These are phyloP conservation scores for Celastrina argiolus DNA, from an alignment of 2,888 invertebrate genomes.

Conservation along the genomic window DNA sequence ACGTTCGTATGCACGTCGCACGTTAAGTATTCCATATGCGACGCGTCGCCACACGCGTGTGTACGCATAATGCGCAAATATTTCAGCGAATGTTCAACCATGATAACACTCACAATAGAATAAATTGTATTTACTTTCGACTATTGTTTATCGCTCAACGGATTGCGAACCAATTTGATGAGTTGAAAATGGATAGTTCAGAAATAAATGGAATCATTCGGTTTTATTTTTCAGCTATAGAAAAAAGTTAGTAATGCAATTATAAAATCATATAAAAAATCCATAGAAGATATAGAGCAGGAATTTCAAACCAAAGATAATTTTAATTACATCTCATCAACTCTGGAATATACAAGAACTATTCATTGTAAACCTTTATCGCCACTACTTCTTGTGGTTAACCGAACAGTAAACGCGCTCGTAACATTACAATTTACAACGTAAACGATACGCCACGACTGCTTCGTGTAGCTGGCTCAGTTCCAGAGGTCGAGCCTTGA, in stretches of 20 bases:
- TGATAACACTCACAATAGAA: conserved; percentile 24
- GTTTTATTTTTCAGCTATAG: neutral
- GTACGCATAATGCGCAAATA: conserved; percentile 54
- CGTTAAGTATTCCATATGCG: conserved; percentile 43
- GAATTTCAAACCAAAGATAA: too few species aligned
- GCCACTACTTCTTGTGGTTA: neutral
- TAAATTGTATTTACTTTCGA: conserved; percentile 16
- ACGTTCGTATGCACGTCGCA: conserved; percentile 12
- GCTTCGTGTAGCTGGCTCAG: conserved; percentile 4
- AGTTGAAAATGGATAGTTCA: conserved; percentile 17
- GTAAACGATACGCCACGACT: neutral
- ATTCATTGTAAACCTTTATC: neutral
- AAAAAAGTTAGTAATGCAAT: neutral
- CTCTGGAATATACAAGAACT: neutral
- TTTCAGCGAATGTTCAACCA: conserved; percentile 39
- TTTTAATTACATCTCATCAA: neutral
- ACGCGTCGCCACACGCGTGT: conserved; percentile 46
- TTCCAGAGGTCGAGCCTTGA: neutral
- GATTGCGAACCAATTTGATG: conserved; percentile 7
- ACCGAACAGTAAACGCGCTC: neutral
- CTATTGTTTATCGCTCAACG: neutral
- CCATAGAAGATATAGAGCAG: too few species aligned
- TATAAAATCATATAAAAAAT: too few species aligned
- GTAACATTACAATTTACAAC: neutral
- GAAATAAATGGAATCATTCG: neutral